Evolutionary conservation across 2,797 vertebrate genomes (phyloP).

Genomic region (Saxicola maurus): DNA sequence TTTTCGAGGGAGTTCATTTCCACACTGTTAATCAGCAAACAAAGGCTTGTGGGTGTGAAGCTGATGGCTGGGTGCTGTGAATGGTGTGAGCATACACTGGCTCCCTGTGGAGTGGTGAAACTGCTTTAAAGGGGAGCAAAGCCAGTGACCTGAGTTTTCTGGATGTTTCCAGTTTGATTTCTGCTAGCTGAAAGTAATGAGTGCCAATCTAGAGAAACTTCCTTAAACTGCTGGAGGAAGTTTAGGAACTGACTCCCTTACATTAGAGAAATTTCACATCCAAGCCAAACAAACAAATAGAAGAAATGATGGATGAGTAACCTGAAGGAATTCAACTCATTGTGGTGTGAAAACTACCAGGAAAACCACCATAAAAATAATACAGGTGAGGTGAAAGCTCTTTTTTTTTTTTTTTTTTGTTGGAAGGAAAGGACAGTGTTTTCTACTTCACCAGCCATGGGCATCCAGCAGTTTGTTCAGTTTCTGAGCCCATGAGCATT

Average conservation of each 20-base stretch:
- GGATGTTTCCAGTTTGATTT: neutral
- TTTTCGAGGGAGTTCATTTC: neutral
- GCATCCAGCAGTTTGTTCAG: neutral
- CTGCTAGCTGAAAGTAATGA: neutral
- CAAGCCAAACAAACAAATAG: neutral
- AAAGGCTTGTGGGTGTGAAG: conserved; percentile 9
- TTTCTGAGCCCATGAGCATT: neutral
- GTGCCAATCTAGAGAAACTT: neutral
- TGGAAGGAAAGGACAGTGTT: neutral
- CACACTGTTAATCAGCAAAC: conserved; percentile 11
- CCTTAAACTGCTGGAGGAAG: neutral
- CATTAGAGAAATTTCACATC: neutral
- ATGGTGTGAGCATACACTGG: rapidly evolving
- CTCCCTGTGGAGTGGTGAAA: neutral
- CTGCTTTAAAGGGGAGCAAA: neutral
- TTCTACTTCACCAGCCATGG: neutral
- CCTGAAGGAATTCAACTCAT: neutral
- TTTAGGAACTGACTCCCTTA: neutral
- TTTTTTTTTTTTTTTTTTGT: neutral
- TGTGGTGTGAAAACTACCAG: neutral
- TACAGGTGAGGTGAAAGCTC: neutral
- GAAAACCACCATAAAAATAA: neutral
- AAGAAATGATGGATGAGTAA: neutral
- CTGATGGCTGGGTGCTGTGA: neutral
- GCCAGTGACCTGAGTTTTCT: neutral